phyloP scores from a whole-genome alignment of 2,797 vertebrate species.

The Heterohyrax brucei region DNA sequence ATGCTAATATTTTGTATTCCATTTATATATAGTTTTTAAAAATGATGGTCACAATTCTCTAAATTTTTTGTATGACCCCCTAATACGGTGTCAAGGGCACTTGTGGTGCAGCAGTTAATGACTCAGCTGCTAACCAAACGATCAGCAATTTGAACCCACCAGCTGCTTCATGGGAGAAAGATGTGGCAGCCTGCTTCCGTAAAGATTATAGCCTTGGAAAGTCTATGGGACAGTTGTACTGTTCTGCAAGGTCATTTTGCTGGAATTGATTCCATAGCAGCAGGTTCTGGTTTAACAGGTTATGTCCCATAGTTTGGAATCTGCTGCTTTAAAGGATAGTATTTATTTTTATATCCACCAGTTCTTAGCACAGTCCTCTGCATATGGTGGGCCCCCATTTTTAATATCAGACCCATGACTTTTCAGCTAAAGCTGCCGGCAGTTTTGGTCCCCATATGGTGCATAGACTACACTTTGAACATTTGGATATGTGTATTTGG shows the following conservation, averaged over 20 bases:
- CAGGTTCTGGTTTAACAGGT: not conserved
- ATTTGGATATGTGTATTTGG: conserved; percentile 10
- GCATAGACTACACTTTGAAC: conserved; percentile 1
- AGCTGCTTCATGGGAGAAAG: not conserved
- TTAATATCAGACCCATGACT: conserved; percentile 35
- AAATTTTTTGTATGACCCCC: not conserved
- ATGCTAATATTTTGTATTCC: not conserved
- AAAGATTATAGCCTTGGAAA: not conserved
- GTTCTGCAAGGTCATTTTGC: not conserved
- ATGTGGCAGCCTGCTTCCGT: not conserved
- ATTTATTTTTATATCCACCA: not conserved
- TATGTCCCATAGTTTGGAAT: not conserved
- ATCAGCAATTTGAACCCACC: not conserved
- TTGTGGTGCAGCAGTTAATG: too few species aligned
- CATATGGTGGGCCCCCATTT: not conserved
- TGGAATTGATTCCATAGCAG: not conserved
- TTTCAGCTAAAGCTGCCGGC: not conserved
- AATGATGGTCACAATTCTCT: not conserved
- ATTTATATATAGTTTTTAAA: not conserved
- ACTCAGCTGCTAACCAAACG: not conserved
- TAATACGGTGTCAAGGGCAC: not conserved
- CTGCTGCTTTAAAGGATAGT: not conserved
- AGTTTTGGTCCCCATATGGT: conserved; percentile 14
- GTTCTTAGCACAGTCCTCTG: conserved; percentile 40
- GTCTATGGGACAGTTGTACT: not conserved